phyloP scores from a whole-genome alignment of 2,797 vertebrate species.

The Chromobotia macracanthus region DNA sequence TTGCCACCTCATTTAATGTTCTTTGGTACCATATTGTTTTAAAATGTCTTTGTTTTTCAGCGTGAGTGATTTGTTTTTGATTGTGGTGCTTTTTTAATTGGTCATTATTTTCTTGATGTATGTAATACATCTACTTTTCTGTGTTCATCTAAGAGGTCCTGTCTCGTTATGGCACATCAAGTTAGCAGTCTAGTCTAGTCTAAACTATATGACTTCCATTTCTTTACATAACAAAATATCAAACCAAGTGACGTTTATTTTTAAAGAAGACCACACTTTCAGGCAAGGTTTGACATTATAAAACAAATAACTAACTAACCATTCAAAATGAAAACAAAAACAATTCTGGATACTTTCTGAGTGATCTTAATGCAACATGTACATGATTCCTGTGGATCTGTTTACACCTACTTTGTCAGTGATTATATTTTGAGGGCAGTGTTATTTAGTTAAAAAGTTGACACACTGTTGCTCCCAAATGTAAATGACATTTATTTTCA shows the following conservation, averaged over 20 bases:
- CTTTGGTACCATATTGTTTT: background rate
- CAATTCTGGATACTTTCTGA: too few species aligned
- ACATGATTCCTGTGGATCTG: too few species aligned
- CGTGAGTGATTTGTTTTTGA: conserved; percentile 1
- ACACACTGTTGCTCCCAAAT: too few species aligned
- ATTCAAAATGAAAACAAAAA: too few species aligned
- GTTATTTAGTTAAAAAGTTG: too few species aligned
- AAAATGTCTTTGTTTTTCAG: background rate
- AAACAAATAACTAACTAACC: background rate
- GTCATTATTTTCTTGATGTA: conserved; percentile 4
- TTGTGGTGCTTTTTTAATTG: conserved; percentile 5
- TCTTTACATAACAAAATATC: background rate
- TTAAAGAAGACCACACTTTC: too few species aligned
- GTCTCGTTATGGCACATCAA: background rate
- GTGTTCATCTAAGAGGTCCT: background rate
- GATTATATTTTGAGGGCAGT: too few species aligned
- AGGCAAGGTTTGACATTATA: background rate
- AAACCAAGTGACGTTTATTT: background rate
- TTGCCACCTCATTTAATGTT: conserved; percentile 2
- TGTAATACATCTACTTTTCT: background rate
- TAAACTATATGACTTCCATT: background rate
- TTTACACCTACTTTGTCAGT: too few species aligned
- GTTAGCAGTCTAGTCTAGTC: background rate
- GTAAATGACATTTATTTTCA: too few species aligned
- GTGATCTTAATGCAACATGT: too few species aligned